phyloP scores from a whole-genome alignment of 2,797 vertebrate genomes.

The Macropodus opercularis region DNA sequence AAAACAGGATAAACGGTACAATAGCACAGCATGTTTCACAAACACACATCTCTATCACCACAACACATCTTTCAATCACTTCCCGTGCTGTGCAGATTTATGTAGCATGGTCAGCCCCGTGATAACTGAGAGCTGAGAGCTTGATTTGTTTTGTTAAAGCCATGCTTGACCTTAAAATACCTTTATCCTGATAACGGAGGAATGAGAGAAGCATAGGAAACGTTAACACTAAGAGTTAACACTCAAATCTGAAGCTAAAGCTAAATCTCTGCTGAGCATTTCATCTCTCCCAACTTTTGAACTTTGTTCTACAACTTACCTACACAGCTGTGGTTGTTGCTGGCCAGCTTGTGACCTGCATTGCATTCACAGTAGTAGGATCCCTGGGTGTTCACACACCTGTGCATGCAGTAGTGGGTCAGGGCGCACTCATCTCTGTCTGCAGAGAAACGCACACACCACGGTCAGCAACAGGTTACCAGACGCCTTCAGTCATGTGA shows the following conservation, averaged over 20 bases:
- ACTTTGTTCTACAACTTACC: constrained; percentile 83
- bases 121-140: constrained; percentile 19
- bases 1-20: constrained; percentile 3
- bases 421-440: constrained; percentile 91
- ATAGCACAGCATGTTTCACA: constrained; percentile 20
- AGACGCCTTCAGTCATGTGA: too few species aligned
- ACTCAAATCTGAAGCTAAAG: too few species aligned
- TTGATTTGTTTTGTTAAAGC: constrained; percentile 20
- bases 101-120: constrained; percentile 22
- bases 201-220: background rate
- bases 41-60: constrained; percentile 38
- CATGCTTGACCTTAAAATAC: constrained; percentile 27
- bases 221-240: background rate
- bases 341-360: constrained; percentile 89
- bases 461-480: too few species aligned
- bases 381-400: constrained; percentile 91
- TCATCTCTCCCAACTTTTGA: too few species aligned
- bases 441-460: constrained; percentile 61
- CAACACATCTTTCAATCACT: constrained; percentile 15
- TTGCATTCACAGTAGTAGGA: constrained; percentile 97
- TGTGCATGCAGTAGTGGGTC: constrained; percentile 92
- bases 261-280: background rate
- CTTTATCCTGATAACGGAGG: constrained; percentile 17
- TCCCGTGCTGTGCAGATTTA: constrained; percentile 26
- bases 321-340: constrained; percentile 95